Evolutionary conservation across 1,140 invertebrate species (phyloP).

Genomic region (Daktulosphaira vitifoliae): DNA sequence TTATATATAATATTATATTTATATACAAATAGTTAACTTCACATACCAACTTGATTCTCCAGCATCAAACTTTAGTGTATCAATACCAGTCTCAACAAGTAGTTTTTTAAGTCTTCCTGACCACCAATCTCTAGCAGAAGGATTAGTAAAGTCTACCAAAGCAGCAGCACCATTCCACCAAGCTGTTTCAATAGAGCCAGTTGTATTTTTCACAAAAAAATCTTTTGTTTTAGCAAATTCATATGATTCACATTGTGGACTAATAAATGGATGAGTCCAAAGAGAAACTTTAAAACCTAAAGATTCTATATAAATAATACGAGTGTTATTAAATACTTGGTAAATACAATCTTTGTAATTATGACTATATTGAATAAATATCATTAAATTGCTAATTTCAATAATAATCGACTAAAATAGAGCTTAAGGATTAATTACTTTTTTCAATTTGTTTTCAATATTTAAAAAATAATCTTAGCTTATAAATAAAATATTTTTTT

Average conservation of each 20-base stretch:
- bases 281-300: conserved; percentile 51
- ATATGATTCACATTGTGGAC: conserved; percentile 52
- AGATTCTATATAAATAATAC: conserved; percentile 1
- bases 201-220: conserved; percentile 53
- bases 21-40: no score
- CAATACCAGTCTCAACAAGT: conserved; percentile 56
- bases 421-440: no score
- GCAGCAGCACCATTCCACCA: conserved; percentile 78
- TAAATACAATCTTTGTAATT: background rate
- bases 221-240: conserved; percentile 36
- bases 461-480: no score
- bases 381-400: no score
- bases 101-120: conserved; percentile 52
- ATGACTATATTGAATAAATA: background rate
- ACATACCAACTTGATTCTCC: conserved; percentile 46
- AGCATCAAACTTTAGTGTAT: conserved; percentile 88
- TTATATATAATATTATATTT: no score
- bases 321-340: no score
- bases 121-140: conserved; percentile 66
- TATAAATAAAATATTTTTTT: no score
- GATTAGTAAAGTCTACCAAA: conserved; percentile 72
- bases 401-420: no score
- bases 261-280: conserved; percentile 87
- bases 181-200: conserved; percentile 50
- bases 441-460: no score